Conservation (phyloP, 2,113 vertebrate genomes). For the Phylloscopus trochilus region DNA sequence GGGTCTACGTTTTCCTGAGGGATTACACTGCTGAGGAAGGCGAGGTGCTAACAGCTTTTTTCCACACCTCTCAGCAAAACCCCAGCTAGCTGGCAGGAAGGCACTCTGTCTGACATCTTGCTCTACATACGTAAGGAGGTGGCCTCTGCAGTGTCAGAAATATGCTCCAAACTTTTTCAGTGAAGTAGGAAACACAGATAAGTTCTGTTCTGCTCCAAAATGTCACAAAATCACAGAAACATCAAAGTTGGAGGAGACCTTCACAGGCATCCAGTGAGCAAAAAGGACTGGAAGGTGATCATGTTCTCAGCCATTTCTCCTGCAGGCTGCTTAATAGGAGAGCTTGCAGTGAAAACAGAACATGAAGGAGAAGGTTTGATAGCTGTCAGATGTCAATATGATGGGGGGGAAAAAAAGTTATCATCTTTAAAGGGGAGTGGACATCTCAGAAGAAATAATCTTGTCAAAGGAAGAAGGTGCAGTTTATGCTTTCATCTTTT, state of each 20-base stretch:
- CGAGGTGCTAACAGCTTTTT: neutral
- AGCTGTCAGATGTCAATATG: neutral
- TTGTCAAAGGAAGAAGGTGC: neutral
- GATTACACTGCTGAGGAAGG: neutral
- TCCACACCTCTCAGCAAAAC: neutral
- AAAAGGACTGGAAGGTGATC: neutral
- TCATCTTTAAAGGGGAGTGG: neutral
- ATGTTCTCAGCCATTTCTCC: neutral
- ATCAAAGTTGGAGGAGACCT: neutral
- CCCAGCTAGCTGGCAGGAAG: neutral
- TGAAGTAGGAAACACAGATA: neutral
- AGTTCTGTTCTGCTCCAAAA: neutral
- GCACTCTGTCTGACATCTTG: neutral
- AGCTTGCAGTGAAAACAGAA: neutral
- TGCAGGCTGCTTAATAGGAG: neutral
- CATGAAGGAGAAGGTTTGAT: neutral
- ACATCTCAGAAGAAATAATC: neutral
- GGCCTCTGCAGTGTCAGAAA: neutral
- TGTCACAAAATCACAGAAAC: neutral
- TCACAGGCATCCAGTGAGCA: accelerated
- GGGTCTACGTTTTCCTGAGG: neutral
- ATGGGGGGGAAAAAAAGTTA: neutral
- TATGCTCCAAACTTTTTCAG: neutral
- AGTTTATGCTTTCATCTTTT: neutral
- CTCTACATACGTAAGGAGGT: neutral